Percentiles rank a stretch among this genome's conserved stretches.
phyloP scores from a whole-genome alignment of 2,113 vertebrate species.

The Murina feae region DNA sequence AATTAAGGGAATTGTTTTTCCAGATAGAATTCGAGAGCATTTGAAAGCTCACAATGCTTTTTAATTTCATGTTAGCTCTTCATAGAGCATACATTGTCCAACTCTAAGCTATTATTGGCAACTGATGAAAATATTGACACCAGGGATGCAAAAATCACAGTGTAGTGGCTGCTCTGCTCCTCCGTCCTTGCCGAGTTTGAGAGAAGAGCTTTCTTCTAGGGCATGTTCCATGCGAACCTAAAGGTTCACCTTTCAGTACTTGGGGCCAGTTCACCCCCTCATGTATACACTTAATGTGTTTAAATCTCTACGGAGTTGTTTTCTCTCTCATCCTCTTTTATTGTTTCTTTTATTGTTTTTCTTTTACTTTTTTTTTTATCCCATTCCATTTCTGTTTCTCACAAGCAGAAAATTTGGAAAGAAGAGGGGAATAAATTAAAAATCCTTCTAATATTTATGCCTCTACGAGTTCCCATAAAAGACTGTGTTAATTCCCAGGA shows the following conservation, averaged over 20 bases:
- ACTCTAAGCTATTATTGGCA: neutral
- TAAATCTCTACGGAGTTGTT: neutral
- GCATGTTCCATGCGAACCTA: neutral
- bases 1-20: neutral
- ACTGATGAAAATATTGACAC: constrained; percentile 12
- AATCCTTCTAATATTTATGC: neutral
- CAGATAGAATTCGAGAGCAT: neutral
- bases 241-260: neutral
- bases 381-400: neutral
- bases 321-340: neutral
- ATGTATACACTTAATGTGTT: neutral
- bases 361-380: neutral
- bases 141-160: neutral
- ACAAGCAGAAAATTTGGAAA: neutral
- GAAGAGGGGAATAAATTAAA: neutral
- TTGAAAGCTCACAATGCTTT: neutral
- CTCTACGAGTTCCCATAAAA: neutral
- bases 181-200: neutral
- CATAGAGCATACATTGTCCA: neutral
- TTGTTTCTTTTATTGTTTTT: neutral
- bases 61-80: neutral
- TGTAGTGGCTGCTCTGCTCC: rapidly evolving
- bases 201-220: neutral
- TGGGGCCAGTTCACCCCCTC: rapidly evolving
- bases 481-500: neutral